Conservation (phyloP, 2,888 invertebrate genomes). For the Cephus spinipes region DNA sequence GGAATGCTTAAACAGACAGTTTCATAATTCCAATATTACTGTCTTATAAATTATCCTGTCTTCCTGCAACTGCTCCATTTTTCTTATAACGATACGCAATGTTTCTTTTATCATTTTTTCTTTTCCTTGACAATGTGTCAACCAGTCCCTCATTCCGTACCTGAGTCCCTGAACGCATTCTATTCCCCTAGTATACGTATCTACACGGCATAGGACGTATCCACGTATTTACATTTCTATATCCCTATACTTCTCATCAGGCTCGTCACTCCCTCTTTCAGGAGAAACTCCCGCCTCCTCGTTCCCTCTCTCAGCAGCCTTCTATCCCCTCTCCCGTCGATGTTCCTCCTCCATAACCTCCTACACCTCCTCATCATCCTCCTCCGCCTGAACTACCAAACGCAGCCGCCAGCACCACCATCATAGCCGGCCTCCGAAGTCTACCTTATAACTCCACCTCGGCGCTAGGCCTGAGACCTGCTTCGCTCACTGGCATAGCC, state of each 20-base stretch:
- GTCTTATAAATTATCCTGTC: not conserved
- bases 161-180: not conserved
- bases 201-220: not conserved
- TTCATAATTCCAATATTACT: not conserved
- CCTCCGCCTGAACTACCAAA: not conserved
- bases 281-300: constrained; percentile 7
- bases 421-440: not conserved
- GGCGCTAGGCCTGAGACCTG: not conserved
- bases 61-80: not conserved
- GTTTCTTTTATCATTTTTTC: not conserved
- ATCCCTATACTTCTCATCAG: constrained; percentile 4
- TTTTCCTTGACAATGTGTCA: not conserved
- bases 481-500: not conserved
- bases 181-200: not conserved
- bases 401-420: not conserved
- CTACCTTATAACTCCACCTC: not conserved
- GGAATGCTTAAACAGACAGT: not conserved
- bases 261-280: constrained; percentile 2
- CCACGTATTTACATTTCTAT: constrained; percentile 3
- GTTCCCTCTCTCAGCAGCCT: not conserved
- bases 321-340: not conserved
- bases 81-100: not conserved
- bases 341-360: constrained; percentile 24
- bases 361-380: constrained; percentile 13
- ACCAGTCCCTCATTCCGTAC: not conserved